Base-by-base conservation (phyloP, 2,888 invertebrate species). In the Cremastinae sp. region DNA sequence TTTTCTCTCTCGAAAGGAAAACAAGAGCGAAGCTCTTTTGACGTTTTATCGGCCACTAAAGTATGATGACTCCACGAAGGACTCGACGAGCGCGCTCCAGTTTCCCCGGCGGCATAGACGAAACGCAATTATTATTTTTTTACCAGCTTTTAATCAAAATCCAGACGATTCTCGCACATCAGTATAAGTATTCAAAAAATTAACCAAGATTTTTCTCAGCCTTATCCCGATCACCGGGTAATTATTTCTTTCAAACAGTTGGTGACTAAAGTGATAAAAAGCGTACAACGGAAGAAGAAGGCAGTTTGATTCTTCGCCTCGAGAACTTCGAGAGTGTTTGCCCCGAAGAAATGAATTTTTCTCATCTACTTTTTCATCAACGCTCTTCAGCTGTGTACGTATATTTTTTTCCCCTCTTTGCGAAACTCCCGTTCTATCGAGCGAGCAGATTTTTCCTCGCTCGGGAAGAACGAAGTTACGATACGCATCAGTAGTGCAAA, bases 11-110 rank as follows among this genome's bases (percentile, higher is more conserved):
- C 1, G 38, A n/a, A 59, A 28, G 38, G 14, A 45, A 38, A 28
- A 10, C 49, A 8, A 14, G n/a, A 8, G 9, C 14, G 8, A 28
- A 34, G 43, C 54, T 58, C 41, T 28, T 22, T 38, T 8, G 34
- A 68, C 47, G 62, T 78, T 78, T 73, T 72, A 51, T 58, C 59
- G 9, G 74, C 74, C 78, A 71, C 71, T 56, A 75, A 54, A 36
- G 64, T 59, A 12, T 54, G 73, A 65, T 51, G 70, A 70, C 62
- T 81, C 82, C 83, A 84, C 85, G 81, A 84, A 82, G 80, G 81
- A 74, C 75, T 74, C 34, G 68, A 82, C 78, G 83, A 84, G 84
- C 81, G 80, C 68, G 80, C 76, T 80, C 78, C 70, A 78, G 59
- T 61, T 61, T 61, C 28, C 16, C 1, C 12, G 4, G 41, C 5